Evolutionary conservation across 2,888 invertebrate species (phyloP).

Genomic region (Drosophila hamatofila): DNA sequence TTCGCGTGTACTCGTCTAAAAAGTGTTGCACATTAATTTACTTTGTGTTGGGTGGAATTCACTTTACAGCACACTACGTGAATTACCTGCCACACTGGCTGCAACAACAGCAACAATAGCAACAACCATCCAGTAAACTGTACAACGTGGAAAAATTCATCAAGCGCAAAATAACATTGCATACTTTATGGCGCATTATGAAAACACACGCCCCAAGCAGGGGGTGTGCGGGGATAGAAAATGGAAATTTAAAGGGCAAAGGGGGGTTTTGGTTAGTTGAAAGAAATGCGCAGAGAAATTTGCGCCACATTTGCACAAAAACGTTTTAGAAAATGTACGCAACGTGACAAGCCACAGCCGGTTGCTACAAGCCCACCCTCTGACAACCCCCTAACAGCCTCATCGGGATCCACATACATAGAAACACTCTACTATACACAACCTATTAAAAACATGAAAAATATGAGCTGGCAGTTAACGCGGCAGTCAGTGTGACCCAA

Average conservation of each 20-base stretch:
- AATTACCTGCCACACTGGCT: conserved; percentile 24
- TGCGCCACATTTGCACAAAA: conserved; percentile 74
- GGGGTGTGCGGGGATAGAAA: not conserved
- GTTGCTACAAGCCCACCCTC: not conserved
- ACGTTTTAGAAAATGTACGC: conserved; percentile 72
- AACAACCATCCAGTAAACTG: conserved; percentile 55
- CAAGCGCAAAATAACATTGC: conserved; percentile 80
- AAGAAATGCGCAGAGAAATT: conserved; percentile 46
- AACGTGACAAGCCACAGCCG: conserved; percentile 52
- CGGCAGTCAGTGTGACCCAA: conserved; percentile 37
- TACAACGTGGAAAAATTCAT: conserved; percentile 75
- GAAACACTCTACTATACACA: not conserved
- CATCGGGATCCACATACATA: not conserved
- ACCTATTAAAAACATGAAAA: conserved; percentile 67
- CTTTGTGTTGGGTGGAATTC: conserved; percentile 53
- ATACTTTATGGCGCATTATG: conserved; percentile 81
- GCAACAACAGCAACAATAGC: conserved; percentile 23
- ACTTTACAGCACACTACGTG: conserved; percentile 51
- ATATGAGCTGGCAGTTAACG: conserved; percentile 66
- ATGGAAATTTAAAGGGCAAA: conserved; percentile 7
- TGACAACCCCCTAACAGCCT: not conserved
- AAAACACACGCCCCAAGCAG: conserved; percentile 65
- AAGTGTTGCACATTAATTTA: conserved; percentile 64
- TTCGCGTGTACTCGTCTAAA: conserved; percentile 15
- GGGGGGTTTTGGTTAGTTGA: conserved; percentile 7